These are phyloP conservation scores for Eueremaeus valkanovi DNA, from an alignment of 2,888 invertebrate genomes.

Conservation along the genomic window DNA sequence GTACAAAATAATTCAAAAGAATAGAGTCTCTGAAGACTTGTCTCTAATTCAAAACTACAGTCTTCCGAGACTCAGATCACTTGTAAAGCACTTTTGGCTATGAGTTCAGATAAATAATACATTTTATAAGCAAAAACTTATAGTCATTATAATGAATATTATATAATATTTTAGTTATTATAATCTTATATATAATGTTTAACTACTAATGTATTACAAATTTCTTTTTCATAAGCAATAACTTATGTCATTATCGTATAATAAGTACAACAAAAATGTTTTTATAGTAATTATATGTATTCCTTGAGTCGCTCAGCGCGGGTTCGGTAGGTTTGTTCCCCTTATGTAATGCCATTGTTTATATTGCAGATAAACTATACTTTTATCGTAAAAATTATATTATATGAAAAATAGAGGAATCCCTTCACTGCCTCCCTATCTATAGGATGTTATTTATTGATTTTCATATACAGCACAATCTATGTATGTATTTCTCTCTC, in stretches of 20 bases:
- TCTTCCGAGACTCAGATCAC: too few relatives aligned
- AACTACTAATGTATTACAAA: background rate
- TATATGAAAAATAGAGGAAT: background rate
- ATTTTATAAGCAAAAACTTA: too few relatives aligned
- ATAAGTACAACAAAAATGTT: background rate
- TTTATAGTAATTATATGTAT: background rate
- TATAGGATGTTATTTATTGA: constrained; percentile 7
- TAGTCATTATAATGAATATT: too few relatives aligned
- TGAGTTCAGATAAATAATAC: too few relatives aligned
- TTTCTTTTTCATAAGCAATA: background rate
- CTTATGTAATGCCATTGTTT: background rate
- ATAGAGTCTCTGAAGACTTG: too few relatives aligned
- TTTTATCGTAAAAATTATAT: background rate
- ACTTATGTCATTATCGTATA: background rate
- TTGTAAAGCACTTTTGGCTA: too few relatives aligned
- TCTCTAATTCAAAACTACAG: too few relatives aligned
- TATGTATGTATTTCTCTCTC: background rate
- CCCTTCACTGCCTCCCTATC: background rate
- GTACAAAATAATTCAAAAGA: too few relatives aligned
- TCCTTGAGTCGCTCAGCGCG: background rate
- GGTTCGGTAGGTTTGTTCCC: background rate
- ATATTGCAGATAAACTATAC: background rate
- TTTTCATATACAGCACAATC: too few relatives aligned
- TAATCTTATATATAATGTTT: too few relatives aligned
- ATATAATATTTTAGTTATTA: too few relatives aligned